Evolutionary conservation across 1,140 invertebrate genomes (phyloP), one percentile per base, ranked within the genome.

Genomic region (Drosophila auraria): DNA sequence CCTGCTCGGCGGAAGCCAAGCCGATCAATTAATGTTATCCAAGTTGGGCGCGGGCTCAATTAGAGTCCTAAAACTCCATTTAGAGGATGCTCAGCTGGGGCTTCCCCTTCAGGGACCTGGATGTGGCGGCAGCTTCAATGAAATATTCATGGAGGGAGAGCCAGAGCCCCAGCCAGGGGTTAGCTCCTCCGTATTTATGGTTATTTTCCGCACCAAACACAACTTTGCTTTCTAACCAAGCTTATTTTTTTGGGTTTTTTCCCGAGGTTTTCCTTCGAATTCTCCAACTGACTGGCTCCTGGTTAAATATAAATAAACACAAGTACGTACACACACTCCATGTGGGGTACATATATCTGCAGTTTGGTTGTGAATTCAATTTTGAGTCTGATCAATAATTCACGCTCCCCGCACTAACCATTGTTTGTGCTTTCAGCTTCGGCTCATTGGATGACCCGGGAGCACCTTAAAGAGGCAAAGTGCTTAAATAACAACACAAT

Each of bases 381-480:
- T 78, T 78, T 78, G 74, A 78, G 53, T 23, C 65, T 78, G 64
- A 62, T 78, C 74, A 78, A 78, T 78, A 70, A 78, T 78, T 78
- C 58, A 78, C 50, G 54, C 30, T 30, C 36, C 54, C 33, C 70
- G 47, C 70, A 73, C 70, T 73, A 73, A 73, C 68, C 68, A 61
- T 73, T 73, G 70, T 73, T 73, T 53, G 14, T 8, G 60, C 61
- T 36, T 17, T 38, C n/a, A 33, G 38, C 12, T 64, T 2, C 40
- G 8, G 27, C 20, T 45, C 47, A 63, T 51, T 54, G 47, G 23
- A 40, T 49, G 61, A 27, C 23, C 38, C 61, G 27, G 51, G 6
- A 5, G 15, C 30, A 54, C 40, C 63, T 71, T 71, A 69, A 71
- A 68, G 62, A 56, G 68, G 9, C 25, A 25, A 27, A 45, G 20